A percentile compares a stretch with the other conserved stretches of the same genome.
These are phyloP conservation scores for Fulica atra DNA, from an alignment of 2,113 vertebrate species.

Conservation along the genomic window DNA sequence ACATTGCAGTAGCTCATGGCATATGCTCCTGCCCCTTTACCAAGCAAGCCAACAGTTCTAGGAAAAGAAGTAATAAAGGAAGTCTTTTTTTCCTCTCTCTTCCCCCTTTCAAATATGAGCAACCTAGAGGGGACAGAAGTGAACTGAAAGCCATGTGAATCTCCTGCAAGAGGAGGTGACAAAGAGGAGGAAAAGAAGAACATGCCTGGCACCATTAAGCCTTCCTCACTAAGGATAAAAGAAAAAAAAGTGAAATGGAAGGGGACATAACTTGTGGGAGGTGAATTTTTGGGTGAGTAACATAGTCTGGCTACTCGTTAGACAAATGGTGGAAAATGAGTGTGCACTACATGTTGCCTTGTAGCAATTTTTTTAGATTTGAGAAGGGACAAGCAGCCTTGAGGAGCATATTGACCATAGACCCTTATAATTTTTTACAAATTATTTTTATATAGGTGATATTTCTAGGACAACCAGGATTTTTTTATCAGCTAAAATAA, in stretches of 20 bases:
- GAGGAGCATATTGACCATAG: background rate
- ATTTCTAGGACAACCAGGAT: background rate
- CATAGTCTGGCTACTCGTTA: background rate
- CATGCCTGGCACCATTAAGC: background rate
- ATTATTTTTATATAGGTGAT: background rate
- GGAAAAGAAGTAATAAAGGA: background rate
- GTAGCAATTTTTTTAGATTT: background rate
- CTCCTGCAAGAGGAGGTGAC: background rate
- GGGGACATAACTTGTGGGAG: background rate
- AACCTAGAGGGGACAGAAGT: background rate
- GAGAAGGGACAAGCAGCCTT: background rate
- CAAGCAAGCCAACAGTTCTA: background rate
- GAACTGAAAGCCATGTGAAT: background rate
- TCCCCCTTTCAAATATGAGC: background rate
- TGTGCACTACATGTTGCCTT: background rate
- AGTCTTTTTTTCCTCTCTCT: background rate
- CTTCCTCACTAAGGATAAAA: background rate
- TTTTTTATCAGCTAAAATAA: background rate
- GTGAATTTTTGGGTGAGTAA: background rate
- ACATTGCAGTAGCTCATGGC: background rate
- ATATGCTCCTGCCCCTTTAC: background rate
- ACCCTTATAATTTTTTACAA: background rate
- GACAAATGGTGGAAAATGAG: constrained; percentile 19
- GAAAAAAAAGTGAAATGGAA: background rate
- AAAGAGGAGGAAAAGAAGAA: background rate